Conservation (phyloP, 2,113 vertebrate genomes). For the Patagioenas fasciata region DNA sequence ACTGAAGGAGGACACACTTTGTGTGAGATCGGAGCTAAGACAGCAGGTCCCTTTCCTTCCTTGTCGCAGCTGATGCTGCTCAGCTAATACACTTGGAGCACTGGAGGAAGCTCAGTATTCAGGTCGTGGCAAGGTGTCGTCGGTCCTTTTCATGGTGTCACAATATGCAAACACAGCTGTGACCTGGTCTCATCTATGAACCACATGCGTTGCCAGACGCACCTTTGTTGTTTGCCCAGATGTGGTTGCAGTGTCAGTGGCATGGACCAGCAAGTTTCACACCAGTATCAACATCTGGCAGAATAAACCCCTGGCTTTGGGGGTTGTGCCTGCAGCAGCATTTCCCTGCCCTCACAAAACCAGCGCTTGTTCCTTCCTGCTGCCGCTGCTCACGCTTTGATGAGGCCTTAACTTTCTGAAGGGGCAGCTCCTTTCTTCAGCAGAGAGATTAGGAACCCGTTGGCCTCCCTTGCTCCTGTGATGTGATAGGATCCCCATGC, state of each 20-base stretch:
- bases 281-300: background rate
- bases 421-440: background rate
- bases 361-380: background rate
- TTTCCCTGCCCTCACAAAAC: constrained; percentile 7
- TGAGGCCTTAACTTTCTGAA: constrained; percentile 5
- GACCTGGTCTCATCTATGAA: background rate
- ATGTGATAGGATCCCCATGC: background rate
- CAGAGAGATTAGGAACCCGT: background rate
- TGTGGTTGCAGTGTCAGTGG: background rate
- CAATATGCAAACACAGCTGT: background rate
- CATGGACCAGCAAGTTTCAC: background rate
- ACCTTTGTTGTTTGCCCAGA: background rate
- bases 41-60: background rate
- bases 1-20: background rate
- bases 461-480: background rate
- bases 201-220: background rate
- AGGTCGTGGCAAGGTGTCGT: background rate
- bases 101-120: background rate
- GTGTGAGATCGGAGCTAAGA: background rate
- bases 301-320: background rate
- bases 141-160: background rate
- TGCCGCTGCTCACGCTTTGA: background rate
- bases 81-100: background rate
- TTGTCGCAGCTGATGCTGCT: background rate
- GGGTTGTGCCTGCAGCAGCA: background rate